These are phyloP conservation scores for Tetraodon nigroviridis DNA, from an alignment of 2,113 vertebrate genomes.

Conservation along the genomic window DNA sequence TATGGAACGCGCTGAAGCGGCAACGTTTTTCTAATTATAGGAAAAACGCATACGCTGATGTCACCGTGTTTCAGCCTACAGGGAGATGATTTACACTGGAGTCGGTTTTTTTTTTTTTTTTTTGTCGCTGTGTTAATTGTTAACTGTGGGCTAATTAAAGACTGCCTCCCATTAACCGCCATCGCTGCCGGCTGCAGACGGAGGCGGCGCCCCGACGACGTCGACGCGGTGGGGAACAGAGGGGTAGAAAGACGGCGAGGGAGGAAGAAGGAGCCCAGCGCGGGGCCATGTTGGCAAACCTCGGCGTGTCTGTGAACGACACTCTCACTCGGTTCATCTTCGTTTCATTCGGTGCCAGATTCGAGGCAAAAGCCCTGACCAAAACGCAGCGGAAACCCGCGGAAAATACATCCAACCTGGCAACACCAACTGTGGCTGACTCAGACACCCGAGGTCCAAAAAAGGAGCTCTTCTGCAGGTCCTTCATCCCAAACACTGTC, in stretches of 20 bases:
- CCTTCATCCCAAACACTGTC: too few relatives aligned
- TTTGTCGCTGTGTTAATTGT: conserved; percentile 70
- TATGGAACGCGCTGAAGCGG: neutral
- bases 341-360: too few relatives aligned
- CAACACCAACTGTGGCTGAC: too few relatives aligned
- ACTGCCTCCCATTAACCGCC: conserved; percentile 59
- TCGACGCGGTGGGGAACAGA: conserved; percentile 38
- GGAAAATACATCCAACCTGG: too few relatives aligned
- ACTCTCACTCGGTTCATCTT: too few relatives aligned
- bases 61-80: conserved; percentile 63
- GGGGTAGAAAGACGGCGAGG: conserved; percentile 4
- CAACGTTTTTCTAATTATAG: conserved; percentile 57
- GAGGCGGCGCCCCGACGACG: conserved; percentile 39
- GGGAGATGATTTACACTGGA: conserved; percentile 69
- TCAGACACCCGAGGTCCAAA: too few relatives aligned
- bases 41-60: conserved; percentile 68
- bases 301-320: too few relatives aligned
- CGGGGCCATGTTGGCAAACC: too few relatives aligned
- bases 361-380: too few relatives aligned
- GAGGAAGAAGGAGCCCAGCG: neutral
- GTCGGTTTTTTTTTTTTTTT: conserved; percentile 29
- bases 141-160: conserved; percentile 72
- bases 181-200: conserved; percentile 52
- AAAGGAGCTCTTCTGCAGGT: too few relatives aligned
- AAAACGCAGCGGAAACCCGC: too few relatives aligned